phyloP scores from a whole-genome alignment of 1,140 invertebrate genomes.

The Eupeodes corollae region DNA sequence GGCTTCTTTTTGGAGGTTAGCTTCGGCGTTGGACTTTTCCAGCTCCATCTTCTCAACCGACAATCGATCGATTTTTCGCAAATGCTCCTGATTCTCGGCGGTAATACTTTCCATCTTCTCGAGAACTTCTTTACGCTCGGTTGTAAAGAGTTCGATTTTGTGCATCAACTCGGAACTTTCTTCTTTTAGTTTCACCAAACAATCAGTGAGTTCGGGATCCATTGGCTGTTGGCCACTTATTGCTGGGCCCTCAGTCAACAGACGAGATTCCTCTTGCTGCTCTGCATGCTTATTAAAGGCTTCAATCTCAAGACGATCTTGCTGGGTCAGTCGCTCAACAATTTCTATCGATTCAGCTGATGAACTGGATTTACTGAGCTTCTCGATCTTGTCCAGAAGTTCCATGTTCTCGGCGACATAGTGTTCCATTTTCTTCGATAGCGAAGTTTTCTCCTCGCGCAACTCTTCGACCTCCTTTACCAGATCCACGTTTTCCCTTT shows the following conservation, averaged over 20 bases:
- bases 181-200: constrained; percentile 41
- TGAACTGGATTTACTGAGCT: constrained; percentile 52
- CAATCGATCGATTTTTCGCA: constrained; percentile 42
- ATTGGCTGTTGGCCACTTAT: constrained; percentile 34
- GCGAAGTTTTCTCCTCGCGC: constrained; percentile 45
- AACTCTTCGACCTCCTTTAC: constrained; percentile 42
- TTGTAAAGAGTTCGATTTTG: constrained; percentile 53
- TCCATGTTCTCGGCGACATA: constrained; percentile 57
- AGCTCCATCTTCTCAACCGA: constrained; percentile 47
- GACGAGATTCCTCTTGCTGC: neutral
- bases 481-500: constrained; percentile 43
- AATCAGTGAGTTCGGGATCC: constrained; percentile 40
- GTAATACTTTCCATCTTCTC: constrained; percentile 54
- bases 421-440: constrained; percentile 45
- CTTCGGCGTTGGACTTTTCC: constrained; percentile 13
- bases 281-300: constrained; percentile 39
- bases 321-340: constrained; percentile 50
- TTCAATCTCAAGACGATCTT: constrained; percentile 48
- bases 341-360: constrained; percentile 58
- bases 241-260: constrained; percentile 29
- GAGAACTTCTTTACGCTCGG: constrained; percentile 53
- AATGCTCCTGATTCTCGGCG: constrained; percentile 46
- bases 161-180: constrained; percentile 49
- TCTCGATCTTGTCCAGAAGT: constrained; percentile 52
- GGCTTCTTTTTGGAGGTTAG: constrained; percentile 10